Evolutionary conservation across 2,888 invertebrate genomes (phyloP).

Genomic region (Dynastes grantii): DNA sequence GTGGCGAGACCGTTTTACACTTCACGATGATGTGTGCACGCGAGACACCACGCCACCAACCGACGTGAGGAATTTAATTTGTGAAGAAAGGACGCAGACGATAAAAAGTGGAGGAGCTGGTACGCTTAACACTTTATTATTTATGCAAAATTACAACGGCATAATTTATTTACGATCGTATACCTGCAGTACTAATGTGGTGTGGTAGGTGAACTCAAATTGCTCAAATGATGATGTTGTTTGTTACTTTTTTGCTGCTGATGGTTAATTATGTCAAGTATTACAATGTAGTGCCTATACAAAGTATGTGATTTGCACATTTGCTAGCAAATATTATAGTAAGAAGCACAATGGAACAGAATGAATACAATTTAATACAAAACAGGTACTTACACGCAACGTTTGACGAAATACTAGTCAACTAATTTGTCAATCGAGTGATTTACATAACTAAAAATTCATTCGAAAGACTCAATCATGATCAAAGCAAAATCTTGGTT

Average conservation of each 20-base stretch:
- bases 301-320: too few relatives aligned
- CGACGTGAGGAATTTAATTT: background rate
- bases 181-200: background rate
- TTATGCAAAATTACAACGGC: conserved; percentile 21
- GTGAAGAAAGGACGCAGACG: background rate
- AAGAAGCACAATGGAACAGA: too few relatives aligned
- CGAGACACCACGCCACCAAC: background rate
- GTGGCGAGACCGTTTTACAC: conserved; percentile 4
- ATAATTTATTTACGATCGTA: conserved; percentile 8
- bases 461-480: too few relatives aligned
- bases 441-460: too few relatives aligned
- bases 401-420: too few relatives aligned
- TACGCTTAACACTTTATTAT: conserved; percentile 15
- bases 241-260: conserved; percentile 2
- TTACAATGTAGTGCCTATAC: too few relatives aligned
- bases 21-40: background rate
- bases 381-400: too few relatives aligned
- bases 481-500: too few relatives aligned
- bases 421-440: too few relatives aligned
- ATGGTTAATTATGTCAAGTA: too few relatives aligned
- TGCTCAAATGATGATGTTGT: background rate
- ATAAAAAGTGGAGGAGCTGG: background rate
- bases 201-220: conserved; percentile 7
- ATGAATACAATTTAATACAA: too few relatives aligned
- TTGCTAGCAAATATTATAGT: too few relatives aligned